A percentile compares a stretch with the other conserved stretches of the same genome.
These are phyloP conservation scores for Dicaeum eximium DNA, from an alignment of 2,113 vertebrate genomes.

Conservation along the genomic window DNA sequence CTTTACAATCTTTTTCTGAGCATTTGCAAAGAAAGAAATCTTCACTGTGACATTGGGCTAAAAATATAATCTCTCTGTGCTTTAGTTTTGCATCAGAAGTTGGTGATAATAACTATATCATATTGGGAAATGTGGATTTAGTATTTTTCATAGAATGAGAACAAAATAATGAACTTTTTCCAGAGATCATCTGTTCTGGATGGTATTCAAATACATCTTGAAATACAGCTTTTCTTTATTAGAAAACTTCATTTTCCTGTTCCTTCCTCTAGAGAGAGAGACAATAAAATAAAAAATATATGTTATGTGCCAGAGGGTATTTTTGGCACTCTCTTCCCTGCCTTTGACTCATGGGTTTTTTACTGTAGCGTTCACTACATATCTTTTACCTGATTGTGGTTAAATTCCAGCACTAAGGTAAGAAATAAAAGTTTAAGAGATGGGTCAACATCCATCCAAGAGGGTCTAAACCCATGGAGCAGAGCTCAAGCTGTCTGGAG, in stretches of 20 bases:
- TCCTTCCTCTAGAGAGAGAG: background rate
- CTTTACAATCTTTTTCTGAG: background rate
- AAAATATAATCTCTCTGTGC: background rate
- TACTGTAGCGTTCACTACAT: rapidly evolving
- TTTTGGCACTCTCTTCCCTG: background rate
- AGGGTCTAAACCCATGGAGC: background rate
- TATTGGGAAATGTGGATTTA: background rate
- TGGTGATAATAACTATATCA: background rate
- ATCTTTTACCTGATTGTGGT: background rate
- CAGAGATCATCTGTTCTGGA: background rate
- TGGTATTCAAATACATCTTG: background rate
- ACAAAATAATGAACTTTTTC: background rate
- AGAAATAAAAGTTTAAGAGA: background rate
- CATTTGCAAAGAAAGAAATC: background rate
- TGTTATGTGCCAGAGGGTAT: background rate
- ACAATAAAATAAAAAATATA: background rate
- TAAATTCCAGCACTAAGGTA: background rate
- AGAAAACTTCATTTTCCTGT: background rate
- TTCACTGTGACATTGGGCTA: background rate
- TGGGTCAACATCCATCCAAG: background rate
- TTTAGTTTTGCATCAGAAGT: background rate
- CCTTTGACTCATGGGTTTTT: background rate
- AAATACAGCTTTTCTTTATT: background rate
- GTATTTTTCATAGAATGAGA: background rate
- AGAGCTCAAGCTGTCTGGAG: rapidly evolving